Percentiles rank a stretch among this genome's conserved stretches.
These are phyloP conservation scores for Rhinichthys klamathensis DNA, from an alignment of 2,113 vertebrate species.

Conservation along the genomic window DNA sequence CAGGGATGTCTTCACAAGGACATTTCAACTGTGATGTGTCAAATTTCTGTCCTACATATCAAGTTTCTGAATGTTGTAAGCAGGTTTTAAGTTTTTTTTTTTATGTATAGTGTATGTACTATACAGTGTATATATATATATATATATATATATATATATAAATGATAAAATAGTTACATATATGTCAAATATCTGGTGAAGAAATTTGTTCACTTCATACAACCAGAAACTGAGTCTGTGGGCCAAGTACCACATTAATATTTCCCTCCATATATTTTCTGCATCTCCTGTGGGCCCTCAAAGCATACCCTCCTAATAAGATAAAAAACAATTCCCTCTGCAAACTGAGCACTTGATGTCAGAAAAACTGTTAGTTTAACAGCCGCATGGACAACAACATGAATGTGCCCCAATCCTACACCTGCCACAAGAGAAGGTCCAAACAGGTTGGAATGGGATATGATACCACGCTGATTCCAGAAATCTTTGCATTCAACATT, in stretches of 20 bases:
- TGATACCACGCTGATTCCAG: not conserved
- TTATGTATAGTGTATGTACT: not conserved
- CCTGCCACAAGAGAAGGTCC: no score
- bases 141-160: not conserved
- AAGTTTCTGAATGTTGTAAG: slow-evolving; percentile 23
- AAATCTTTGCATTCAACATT: not conserved
- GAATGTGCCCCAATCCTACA: no score
- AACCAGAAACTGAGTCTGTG: slow-evolving; percentile 34
- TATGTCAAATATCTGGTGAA: not conserved
- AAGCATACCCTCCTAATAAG: slow-evolving; percentile 57
- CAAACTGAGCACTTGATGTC: slow-evolving; percentile 62
- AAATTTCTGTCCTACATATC: slow-evolving; percentile 37
- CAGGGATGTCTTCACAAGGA: slow-evolving; percentile 38
- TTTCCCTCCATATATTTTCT: not conserved
- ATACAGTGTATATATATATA: not conserved
- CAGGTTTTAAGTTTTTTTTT: not conserved
- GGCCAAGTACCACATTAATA: not conserved
- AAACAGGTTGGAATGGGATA: not conserved
- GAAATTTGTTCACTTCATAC: slow-evolving; percentile 26
- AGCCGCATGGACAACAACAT: no score
- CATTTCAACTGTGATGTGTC: slow-evolving; percentile 29
- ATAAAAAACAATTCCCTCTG: slow-evolving; percentile 29
- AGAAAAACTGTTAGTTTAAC: no score
- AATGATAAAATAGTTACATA: no score
- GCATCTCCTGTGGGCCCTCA: slow-evolving; percentile 41